Conservation (phyloP, 1,140 invertebrate genomes). For the Tenebrio molitor region DNA sequence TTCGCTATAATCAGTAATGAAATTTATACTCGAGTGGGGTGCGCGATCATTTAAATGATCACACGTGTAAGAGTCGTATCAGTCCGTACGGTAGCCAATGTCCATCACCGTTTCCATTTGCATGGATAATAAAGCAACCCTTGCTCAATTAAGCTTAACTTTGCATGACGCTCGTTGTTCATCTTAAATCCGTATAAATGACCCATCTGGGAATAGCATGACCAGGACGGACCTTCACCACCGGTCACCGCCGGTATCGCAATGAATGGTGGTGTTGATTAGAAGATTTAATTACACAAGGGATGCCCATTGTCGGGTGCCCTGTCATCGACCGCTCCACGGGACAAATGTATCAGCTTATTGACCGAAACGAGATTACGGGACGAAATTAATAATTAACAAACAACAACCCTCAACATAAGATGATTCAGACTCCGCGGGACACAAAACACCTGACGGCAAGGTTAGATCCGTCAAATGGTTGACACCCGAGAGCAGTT, state of each 20-base stretch:
- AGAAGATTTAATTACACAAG: constrained; percentile 65
- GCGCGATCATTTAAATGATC: no score
- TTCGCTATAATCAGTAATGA: constrained; percentile 37
- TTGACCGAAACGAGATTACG: constrained; percentile 25
- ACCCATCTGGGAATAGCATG: constrained; percentile 62
- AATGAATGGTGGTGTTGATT: constrained; percentile 66
- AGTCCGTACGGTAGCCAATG: constrained; percentile 51
- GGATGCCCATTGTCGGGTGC: constrained; percentile 58
- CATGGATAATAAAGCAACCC: constrained; percentile 63
- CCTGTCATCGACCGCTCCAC: constrained; percentile 51
- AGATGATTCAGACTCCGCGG: no score
- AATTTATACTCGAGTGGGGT: no score
- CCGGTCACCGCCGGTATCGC: constrained; percentile 60
- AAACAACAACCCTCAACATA: neutral
- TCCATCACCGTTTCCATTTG: constrained; percentile 64
- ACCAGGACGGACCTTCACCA: constrained; percentile 52
- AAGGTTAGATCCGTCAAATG: constrained; percentile 49
- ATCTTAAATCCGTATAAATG: constrained; percentile 66
- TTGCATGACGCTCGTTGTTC: constrained; percentile 58
- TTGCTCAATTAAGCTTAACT: constrained; percentile 62
- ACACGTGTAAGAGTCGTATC: no score
- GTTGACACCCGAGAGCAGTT: no score
- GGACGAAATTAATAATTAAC: constrained; percentile 14
- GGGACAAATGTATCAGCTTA: constrained; percentile 41
- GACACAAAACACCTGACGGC: no score